Conservation (phyloP, 2,888 invertebrate species). For the Clepsis dumicolana region DNA sequence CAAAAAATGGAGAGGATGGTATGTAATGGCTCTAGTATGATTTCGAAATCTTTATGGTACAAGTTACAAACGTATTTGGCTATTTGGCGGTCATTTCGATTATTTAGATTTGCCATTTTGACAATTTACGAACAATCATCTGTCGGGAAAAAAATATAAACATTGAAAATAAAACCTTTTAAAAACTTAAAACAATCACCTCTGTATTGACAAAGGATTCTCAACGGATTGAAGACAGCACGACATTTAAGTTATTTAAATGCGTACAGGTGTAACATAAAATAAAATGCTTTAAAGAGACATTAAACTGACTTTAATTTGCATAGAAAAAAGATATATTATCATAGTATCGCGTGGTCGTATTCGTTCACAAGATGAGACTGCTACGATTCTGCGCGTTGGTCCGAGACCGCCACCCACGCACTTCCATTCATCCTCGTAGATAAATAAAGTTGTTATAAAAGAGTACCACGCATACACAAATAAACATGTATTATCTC, state of each 20-base stretch:
- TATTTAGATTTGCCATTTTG: not conserved
- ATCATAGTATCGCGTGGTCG: constrained; percentile 31
- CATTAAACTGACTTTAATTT: constrained; percentile 28
- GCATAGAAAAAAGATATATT: constrained; percentile 34
- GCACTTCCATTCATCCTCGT: constrained; percentile 17
- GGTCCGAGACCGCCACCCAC: constrained; percentile 31
- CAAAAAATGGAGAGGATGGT: constrained; percentile 32
- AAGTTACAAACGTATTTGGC: constrained; percentile 20
- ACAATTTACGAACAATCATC: too few relatives aligned
- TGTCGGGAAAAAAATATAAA: too few relatives aligned
- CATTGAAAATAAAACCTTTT: too few relatives aligned
- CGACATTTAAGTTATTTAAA: constrained; percentile 27
- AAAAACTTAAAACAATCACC: not conserved
- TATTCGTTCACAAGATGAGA: constrained; percentile 30
- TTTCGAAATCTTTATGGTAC: constrained; percentile 17
- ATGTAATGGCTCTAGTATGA: constrained; percentile 23
- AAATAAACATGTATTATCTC: not conserved
- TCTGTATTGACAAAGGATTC: not conserved
- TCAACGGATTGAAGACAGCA: not conserved
- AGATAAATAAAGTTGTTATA: constrained; percentile 8
- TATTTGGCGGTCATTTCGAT: constrained; percentile 14
- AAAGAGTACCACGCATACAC: not conserved
- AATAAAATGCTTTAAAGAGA: constrained; percentile 30
- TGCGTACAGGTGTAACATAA: constrained; percentile 38
- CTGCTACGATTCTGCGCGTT: constrained; percentile 6